Evolutionary conservation across 2,797 vertebrate genomes (phyloP).

Genomic region (Sebastes trivittatus): DNA sequence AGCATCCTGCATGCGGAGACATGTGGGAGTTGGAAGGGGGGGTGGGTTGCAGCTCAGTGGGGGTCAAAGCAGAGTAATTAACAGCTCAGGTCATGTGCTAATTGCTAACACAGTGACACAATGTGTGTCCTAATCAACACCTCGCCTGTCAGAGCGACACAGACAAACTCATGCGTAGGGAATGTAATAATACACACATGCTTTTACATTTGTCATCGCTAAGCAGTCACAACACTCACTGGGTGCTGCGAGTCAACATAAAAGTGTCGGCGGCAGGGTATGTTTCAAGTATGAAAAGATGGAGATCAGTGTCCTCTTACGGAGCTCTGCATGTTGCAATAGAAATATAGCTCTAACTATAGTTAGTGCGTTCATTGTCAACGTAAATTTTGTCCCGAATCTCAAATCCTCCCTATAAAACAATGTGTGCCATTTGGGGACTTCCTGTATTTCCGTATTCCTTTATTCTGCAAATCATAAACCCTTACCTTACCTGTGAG

Average conservation of each 20-base stretch:
- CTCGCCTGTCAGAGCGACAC: constrained; percentile 31
- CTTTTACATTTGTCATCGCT: not conserved
- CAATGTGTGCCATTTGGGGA: too few species aligned
- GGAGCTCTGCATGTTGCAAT: too few species aligned
- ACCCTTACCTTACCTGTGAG: too few species aligned
- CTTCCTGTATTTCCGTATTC: too few species aligned
- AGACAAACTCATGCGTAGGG: not conserved
- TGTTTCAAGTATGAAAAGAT: not conserved
- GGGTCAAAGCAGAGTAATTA: constrained; percentile 70
- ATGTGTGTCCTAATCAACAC: constrained; percentile 69
- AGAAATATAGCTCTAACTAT: too few species aligned
- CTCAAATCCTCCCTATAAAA: too few species aligned
- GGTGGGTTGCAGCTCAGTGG: not conserved
- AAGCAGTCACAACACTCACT: not conserved
- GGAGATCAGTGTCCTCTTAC: not conserved
- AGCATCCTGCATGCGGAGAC: not conserved
- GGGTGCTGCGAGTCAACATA: not conserved
- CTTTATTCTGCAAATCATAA: too few species aligned
- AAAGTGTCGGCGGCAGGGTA: accelerated
- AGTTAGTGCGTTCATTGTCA: not conserved
- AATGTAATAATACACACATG: not conserved
- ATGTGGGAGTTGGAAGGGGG: too few species aligned
- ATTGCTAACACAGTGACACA: constrained; percentile 61
- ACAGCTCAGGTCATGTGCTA: constrained; percentile 74
- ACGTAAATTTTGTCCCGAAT: not conserved